These are phyloP conservation scores for Alligator mississippiensis DNA, from an alignment of 2,113 vertebrate genomes.

Conservation along the genomic window DNA sequence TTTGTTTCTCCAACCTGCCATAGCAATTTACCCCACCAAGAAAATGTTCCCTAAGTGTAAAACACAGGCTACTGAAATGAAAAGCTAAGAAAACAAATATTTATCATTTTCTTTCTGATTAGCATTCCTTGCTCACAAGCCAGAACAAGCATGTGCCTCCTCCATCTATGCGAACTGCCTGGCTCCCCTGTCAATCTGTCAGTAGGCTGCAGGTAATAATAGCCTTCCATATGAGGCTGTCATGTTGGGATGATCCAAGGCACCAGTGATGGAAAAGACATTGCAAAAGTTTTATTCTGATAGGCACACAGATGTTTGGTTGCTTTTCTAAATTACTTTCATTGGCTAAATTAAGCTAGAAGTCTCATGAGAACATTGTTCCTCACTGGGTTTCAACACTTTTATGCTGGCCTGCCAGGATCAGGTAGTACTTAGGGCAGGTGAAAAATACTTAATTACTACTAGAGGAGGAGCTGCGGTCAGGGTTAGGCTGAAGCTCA, in stretches of 20 bases:
- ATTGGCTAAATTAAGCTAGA: not conserved
- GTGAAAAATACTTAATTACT: fast-evolving
- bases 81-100: conserved; percentile 43
- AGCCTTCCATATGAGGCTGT: not conserved
- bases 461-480: not conserved
- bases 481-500: not conserved
- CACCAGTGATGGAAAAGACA: not conserved
- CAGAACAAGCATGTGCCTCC: not conserved
- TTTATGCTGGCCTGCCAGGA: not conserved
- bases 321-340: fast-evolving
- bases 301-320: not conserved
- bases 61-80: conserved; percentile 9
- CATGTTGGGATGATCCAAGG: fast-evolving
- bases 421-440: not conserved
- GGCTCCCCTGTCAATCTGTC: not conserved
- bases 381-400: not conserved
- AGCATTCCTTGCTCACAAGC: conserved; percentile 11
- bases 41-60: conserved; percentile 29
- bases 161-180: not conserved
- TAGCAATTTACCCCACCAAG: conserved; percentile 55
- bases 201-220: not conserved
- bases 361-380: not conserved
- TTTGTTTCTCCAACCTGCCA: conserved; percentile 59
- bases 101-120: conserved; percentile 52
- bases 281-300: fast-evolving